Percentiles rank a stretch among this genome's conserved stretches.
Conservation (phyloP, 2,113 vertebrate species). For the Hylia prasina region DNA sequence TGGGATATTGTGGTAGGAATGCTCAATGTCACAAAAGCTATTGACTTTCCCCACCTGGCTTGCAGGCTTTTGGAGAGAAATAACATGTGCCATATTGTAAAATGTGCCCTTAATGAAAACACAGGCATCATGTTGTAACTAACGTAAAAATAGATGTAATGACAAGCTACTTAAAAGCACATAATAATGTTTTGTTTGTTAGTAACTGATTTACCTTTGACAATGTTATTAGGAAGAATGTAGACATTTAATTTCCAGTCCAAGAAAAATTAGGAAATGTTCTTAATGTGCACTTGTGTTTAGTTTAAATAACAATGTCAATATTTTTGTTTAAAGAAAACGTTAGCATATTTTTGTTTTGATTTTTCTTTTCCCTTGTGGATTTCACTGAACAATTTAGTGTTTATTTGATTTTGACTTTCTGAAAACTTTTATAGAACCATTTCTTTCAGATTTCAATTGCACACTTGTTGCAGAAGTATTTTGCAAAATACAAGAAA, state of each 20-base stretch:
- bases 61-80: conserved; percentile 53
- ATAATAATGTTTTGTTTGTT: conserved; percentile 57
- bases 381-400: conserved; percentile 39
- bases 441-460: conserved; percentile 23
- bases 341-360: background rate
- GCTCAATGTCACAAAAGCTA: conserved; percentile 46
- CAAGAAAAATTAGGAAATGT: conserved; percentile 54
- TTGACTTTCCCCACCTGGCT: conserved; percentile 65
- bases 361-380: background rate
- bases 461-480: background rate
- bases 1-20: conserved; percentile 45
- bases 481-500: background rate
- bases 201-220: conserved; percentile 56
- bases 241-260: conserved; percentile 34
- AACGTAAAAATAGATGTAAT: conserved; percentile 39
- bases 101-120: conserved; percentile 62
- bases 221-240: conserved; percentile 54
- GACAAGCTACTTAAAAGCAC: conserved; percentile 56
- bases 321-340: conserved; percentile 65
- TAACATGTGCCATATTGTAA: conserved; percentile 55
- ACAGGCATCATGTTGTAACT: background rate
- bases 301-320: conserved; percentile 61
- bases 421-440: conserved; percentile 18
- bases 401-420: conserved; percentile 60
- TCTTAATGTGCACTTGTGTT: conserved; percentile 38